A percentile compares a stretch with the other conserved stretches of the same genome.
These are phyloP conservation scores for Furnarius figulus DNA, from an alignment of 2,113 vertebrate species.

Conservation along the genomic window DNA sequence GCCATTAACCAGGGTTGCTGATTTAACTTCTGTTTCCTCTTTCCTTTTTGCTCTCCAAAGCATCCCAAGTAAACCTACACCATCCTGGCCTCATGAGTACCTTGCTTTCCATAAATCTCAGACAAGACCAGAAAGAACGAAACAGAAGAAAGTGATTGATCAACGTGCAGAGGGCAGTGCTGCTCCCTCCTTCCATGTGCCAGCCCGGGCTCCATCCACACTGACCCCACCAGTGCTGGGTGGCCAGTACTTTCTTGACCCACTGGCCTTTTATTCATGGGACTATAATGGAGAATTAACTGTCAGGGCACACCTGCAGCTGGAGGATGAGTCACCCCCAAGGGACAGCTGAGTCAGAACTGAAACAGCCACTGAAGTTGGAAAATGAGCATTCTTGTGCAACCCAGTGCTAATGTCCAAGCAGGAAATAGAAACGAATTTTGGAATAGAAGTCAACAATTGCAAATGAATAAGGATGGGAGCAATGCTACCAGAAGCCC, in stretches of 20 bases:
- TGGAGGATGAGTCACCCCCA: conserved; percentile 51
- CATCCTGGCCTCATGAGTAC: not conserved
- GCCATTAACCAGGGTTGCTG: not conserved
- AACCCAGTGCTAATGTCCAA: conserved; percentile 52
- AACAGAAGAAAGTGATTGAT: not conserved
- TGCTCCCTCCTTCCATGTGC: not conserved
- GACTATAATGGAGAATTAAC: conserved; percentile 27
- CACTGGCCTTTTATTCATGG: not conserved
- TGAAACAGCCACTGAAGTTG: not conserved
- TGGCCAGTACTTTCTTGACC: not conserved
- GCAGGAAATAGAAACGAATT: conserved; percentile 67
- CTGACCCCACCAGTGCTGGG: not conserved
- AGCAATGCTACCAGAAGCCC: conserved; percentile 14
- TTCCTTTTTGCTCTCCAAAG: not conserved
- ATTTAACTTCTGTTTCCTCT: not conserved
- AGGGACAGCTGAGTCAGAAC: conserved; percentile 38
- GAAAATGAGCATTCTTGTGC: conserved; percentile 52
- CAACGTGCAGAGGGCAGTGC: not conserved
- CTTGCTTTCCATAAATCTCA: not conserved
- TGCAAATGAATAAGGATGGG: conserved; percentile 40
- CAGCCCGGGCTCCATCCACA: not conserved
- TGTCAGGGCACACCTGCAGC: conserved; percentile 46
- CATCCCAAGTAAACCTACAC: not conserved
- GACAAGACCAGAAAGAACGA: not conserved
- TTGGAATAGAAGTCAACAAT: conserved; percentile 47